Evolutionary conservation across 2,797 vertebrate genomes (phyloP), one percentile per base, ranked within the genome.

Genomic region (Sebastes aleutianus): DNA sequence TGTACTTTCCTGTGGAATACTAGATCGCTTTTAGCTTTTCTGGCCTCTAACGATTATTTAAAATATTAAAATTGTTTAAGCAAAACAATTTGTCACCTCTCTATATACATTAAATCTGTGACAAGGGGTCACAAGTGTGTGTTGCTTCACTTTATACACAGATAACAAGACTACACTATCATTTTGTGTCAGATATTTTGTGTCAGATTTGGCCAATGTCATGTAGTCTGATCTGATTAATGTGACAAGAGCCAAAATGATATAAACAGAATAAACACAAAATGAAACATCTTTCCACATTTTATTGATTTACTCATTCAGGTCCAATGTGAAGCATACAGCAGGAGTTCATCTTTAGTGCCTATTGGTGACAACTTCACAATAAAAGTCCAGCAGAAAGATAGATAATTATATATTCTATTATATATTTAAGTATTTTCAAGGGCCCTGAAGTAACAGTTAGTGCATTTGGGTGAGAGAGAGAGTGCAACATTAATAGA

Each of bases 381-480:
- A 71, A 29, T 67, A 57, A 70, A 63, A 63, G 58, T 59, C 47
- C 70, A 71, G 53, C 50, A 27, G 74, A 70, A 20, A 59, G 4
- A 58, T 11, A 13, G 8, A 64, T 34, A 20, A 16, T 1, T 14
- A 3, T 24, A 13, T 63, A 18, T 29, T n/a, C 6, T n/a, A 57
- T 26, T 50, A n/a, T 34, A 58, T 36, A 66, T 80, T 39, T 29
- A 70, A 53, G 14, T 74, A 61, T 77, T 65, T 53, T 78, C 13
- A 69, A 36, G 43, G 34, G 22, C 58, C 59, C 27, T 76, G 59
- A 18, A 69, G 53, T 50, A 71, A 71, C 53, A 71, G 47, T 74
- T 66, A 63, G 74, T 85, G 64, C 66, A 75, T 62, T 31, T 18
- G 4, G 20, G 75, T 3, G 83, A 80, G 18, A 54, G 53, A 31